phyloP scores from a whole-genome alignment of 2,797 vertebrate species.

The Xiphophorus birchmanni region DNA sequence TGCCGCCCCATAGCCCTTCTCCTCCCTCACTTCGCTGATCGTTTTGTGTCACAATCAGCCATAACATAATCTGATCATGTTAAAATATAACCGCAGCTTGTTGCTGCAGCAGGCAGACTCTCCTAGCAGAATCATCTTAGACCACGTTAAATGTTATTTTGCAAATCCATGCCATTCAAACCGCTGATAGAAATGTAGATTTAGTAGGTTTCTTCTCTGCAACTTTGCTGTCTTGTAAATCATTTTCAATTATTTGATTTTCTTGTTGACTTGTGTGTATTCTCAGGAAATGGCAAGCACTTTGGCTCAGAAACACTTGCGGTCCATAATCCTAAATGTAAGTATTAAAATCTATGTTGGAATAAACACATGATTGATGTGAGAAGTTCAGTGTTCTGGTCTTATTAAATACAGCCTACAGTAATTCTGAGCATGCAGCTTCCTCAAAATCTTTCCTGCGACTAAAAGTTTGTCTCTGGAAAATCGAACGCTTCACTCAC shows the following conservation, averaged over 20 bases:
- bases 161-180: constrained; percentile 20
- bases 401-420: not conserved
- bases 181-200: constrained; percentile 24
- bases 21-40: constrained; percentile 23
- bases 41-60: constrained; percentile 35
- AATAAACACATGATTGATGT: not conserved
- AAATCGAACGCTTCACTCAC: constrained; percentile 26
- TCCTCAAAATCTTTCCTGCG: not conserved
- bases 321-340: constrained; percentile 91
- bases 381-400: not conserved
- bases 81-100: constrained; percentile 34
- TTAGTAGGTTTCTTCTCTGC: constrained; percentile 5
- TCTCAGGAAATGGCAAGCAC: constrained; percentile 95
- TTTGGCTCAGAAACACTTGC: constrained; percentile 96
- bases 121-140: constrained; percentile 24
- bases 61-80: constrained; percentile 30
- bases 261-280: constrained; percentile 51
- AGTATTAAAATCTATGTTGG: constrained; percentile 66
- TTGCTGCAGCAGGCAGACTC: constrained; percentile 62
- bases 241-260: constrained; percentile 17
- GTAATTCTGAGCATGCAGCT: not conserved
- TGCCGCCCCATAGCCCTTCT: constrained; percentile 30
- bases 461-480: constrained; percentile 27
- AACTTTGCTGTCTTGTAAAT: constrained; percentile 21
- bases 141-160: constrained; percentile 16